Conservation (phyloP, 2,797 vertebrate species). For the Pangasius sanitwongsei region DNA sequence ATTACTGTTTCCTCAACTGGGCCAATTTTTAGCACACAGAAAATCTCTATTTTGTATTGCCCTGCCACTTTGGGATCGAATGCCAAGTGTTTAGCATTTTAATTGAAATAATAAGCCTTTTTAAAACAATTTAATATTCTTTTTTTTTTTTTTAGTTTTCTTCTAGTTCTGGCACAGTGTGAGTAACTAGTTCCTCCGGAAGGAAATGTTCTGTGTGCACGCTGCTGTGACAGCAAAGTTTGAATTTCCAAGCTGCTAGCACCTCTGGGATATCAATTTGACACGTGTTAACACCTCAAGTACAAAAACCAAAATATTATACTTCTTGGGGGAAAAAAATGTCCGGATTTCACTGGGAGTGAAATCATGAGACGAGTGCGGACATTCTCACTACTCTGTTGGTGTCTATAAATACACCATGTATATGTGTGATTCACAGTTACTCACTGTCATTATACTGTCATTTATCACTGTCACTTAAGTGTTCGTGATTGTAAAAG, state of each 20-base stretch:
- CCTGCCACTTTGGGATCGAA: not conserved
- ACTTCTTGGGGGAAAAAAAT: not conserved
- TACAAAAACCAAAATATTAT: constrained; percentile 33
- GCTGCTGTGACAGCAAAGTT: constrained; percentile 33
- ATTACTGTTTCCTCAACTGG: constrained; percentile 64
- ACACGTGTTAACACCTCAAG: constrained; percentile 30
- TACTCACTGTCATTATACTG: not conserved
- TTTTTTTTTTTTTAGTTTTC: not conserved
- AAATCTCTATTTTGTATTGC: constrained; percentile 13
- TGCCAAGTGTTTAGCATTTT: constrained; percentile 13
- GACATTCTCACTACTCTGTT: constrained; percentile 15
- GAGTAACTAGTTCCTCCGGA: constrained; percentile 22
- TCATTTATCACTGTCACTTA: constrained; percentile 17
- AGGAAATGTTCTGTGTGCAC: constrained; percentile 11
- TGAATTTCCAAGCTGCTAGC: constrained; percentile 31
- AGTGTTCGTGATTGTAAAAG: not conserved
- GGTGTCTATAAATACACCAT: constrained; percentile 29
- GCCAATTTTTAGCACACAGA: constrained; percentile 55
- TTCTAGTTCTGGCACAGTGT: constrained; percentile 16
- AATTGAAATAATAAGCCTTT: constrained; percentile 29
- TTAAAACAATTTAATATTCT: not conserved
- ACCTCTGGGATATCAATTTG: constrained; percentile 20
- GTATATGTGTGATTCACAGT: constrained; percentile 7
- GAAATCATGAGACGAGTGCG: constrained; percentile 2
- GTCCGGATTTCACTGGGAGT: not conserved